Base-by-base conservation (phyloP, 2,797 vertebrate genomes). In the Zenarchopterus dispar region DNA sequence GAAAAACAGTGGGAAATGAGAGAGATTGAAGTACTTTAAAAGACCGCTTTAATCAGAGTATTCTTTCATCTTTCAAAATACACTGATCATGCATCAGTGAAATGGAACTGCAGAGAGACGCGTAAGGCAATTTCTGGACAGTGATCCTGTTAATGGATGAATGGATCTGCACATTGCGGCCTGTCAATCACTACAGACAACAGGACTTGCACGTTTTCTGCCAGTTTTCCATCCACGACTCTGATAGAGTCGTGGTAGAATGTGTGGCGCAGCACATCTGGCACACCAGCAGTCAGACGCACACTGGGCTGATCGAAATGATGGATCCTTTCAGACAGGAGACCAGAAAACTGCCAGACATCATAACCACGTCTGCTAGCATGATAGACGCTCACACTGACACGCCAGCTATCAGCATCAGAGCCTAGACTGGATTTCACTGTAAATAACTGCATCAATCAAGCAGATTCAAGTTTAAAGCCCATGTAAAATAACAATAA, bases 61-160 rank as follows among this genome's bases (percentile, higher is more conserved):
- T 52, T 69, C 86, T 86, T 88, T 88, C 81, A 89, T 90, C 88
- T 86, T 78, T 60, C 61, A 71, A 84, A 86, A 73, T 60, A 71
- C 62, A 77, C 75, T 68, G 78, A 80, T 58, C 56, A 73, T 67
- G 67, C 63, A 52, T 75, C 65, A 17, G 73, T 73, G 63, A 51
- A 73, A 83, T 39, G 33, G 22, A 46, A 31, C 31, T 45, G 0
- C n/a, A 61, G 39, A 64, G 44, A 17, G 28, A 57, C 51, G 62
- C 31, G 55, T 9, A 24, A 56, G 18, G 54, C 21, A 48, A 54
- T 67, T 60, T 41, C 41, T 45, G 36, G 52, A 54, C 76, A 45
- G 6, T 19, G 42, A 17, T 50, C 78, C 63, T 75, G 58, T 77
- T 57, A 64, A 11, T 42, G 26, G 48, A 10, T 42, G 17, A 48